Evolutionary conservation across 2,113 vertebrate genomes (phyloP).

Genomic region (Charadrius vociferus): DNA sequence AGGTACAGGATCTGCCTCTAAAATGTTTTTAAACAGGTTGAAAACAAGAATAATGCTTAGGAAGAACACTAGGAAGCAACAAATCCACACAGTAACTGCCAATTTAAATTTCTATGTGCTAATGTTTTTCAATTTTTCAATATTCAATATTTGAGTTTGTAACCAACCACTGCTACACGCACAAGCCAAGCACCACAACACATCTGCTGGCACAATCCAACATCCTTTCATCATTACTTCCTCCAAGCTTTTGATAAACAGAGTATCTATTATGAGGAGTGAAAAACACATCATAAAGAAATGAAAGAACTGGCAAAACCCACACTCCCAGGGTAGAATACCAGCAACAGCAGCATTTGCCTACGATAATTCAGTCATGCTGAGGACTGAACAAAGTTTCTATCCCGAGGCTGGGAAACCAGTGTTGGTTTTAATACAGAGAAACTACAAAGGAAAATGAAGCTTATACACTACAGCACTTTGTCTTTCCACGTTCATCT

Average conservation of each 20-base stretch:
- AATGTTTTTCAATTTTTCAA: not conserved
- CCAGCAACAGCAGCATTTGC: not conserved
- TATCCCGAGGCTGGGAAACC: not conserved
- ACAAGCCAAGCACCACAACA: not conserved
- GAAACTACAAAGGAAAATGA: not conserved
- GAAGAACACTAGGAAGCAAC: not conserved
- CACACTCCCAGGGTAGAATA: not conserved
- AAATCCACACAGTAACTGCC: not conserved
- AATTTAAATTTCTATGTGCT: not conserved
- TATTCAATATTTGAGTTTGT: not conserved
- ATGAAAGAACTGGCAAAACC: not conserved
- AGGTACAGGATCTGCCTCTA: not conserved
- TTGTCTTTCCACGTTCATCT: not conserved
- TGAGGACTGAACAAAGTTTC: not conserved
- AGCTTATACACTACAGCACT: not conserved
- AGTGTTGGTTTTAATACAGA: not conserved
- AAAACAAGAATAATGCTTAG: not conserved
- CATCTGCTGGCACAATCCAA: not conserved
- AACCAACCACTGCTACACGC: not conserved
- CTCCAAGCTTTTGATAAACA: not conserved
- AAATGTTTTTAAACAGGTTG: not conserved
- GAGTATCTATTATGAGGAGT: not conserved
- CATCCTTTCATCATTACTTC: not conserved
- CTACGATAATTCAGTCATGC: not conserved
- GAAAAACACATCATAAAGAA: not conserved